A percentile compares a stretch with the other conserved stretches of the same genome.
Evolutionary conservation across 1,140 invertebrate genomes (phyloP).

Genomic region (Steinernema khuongi): DNA sequence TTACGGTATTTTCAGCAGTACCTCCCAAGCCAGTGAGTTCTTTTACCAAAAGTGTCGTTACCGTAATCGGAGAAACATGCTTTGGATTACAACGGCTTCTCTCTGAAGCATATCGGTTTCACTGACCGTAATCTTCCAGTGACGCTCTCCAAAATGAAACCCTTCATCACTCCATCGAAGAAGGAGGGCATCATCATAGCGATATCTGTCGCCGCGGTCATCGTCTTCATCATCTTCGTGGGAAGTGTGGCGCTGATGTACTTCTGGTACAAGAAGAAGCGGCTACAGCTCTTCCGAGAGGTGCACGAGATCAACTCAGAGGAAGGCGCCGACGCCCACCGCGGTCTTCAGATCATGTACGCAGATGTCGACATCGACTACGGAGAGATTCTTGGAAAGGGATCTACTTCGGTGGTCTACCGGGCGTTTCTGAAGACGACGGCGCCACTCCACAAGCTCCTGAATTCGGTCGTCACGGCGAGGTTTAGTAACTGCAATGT

Average conservation of each 20-base stretch:
- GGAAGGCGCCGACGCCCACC: background rate
- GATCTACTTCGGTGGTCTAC: background rate
- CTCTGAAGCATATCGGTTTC: too few species aligned
- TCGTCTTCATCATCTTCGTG: background rate
- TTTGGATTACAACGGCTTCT: too few species aligned
- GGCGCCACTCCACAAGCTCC: background rate
- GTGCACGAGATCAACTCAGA: background rate
- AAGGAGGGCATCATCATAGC: background rate
- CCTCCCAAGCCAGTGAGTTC: background rate
- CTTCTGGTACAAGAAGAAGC: background rate
- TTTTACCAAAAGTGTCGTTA: too few species aligned
- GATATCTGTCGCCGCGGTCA: background rate
- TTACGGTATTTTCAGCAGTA: slow-evolving; percentile 7
- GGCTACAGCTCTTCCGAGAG: background rate
- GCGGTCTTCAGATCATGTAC: background rate
- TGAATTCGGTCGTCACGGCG: background rate
- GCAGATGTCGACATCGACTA: background rate
- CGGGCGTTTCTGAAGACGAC: background rate
- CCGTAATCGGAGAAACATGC: too few species aligned
- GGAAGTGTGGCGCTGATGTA: background rate
- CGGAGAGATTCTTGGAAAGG: background rate
- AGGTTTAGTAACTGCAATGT: background rate
- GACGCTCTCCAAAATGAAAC: background rate
- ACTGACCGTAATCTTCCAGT: background rate
- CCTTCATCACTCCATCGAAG: background rate